These are phyloP conservation scores for Datnioides undecimradiatus DNA, from an alignment of 2,113 vertebrate genomes.

Conservation along the genomic window DNA sequence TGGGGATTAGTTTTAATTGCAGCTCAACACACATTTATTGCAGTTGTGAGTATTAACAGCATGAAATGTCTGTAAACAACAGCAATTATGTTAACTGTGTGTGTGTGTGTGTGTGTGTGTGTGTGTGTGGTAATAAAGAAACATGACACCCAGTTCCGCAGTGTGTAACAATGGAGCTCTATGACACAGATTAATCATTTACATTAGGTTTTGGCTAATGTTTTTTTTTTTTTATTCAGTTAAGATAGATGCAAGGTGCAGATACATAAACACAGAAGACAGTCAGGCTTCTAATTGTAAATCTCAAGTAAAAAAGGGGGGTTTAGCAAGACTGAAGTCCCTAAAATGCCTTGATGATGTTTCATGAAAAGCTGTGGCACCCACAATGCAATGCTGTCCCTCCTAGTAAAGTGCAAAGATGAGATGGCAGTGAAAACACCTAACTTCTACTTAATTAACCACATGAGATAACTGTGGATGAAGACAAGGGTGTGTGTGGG, in stretches of 20 bases:
- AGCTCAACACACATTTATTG: neutral
- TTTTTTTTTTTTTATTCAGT: too few species aligned
- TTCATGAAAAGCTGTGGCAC: neutral
- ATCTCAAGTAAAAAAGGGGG: neutral
- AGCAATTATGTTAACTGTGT: too few species aligned
- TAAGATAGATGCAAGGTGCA: too few species aligned
- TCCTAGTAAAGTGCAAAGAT: neutral
- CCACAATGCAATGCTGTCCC: neutral
- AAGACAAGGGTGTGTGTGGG: neutral
- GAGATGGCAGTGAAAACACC: neutral
- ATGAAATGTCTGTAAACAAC: too few species aligned
- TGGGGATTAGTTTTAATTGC: neutral
- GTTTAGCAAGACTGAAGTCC: neutral
- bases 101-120: neutral
- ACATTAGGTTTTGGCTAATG: neutral
- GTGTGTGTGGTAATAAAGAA: neutral
- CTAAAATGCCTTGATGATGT: neutral
- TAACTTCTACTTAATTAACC: neutral
- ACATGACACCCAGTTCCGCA: neutral
- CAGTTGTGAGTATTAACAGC: neutral
- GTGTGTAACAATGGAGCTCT: neutral
- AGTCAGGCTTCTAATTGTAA: too few species aligned
- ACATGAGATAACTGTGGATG: neutral
- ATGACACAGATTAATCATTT: too few species aligned
- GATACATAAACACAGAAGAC: too few species aligned